Base-by-base conservation (phyloP, 2,888 invertebrate genomes). In the Xylota sylvarum region DNA sequence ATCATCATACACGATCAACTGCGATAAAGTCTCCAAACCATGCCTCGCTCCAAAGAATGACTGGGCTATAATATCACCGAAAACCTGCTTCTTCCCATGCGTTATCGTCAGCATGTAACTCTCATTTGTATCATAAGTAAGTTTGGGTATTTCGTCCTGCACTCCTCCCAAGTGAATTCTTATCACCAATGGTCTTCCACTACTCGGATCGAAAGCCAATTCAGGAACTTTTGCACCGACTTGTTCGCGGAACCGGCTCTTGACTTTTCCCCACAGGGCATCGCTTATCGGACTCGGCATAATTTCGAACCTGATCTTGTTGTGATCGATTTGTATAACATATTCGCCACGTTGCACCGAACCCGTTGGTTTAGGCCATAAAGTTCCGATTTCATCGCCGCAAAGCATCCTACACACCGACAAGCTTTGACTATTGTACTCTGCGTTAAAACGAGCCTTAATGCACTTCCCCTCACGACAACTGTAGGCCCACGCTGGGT, bases 31-130 rank as follows among this genome's bases (percentile, higher is more conserved):
- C 90, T 94, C 94, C 46, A 95, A 84, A 6, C 92, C 95, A 89
- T 95, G 93, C 5, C 94, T 92, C 0, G 93, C 93, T 7, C 95
- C 95, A 88, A 94, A 94, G 88, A 93, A 94, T 10, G 92, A 94
- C 0, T 90, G 87, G 0, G 94, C 94, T 1, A 89, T 89, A 40
- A 95, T 93, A 5, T 90, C 90, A 0, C 92, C 93, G 35, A 92
- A 90, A 27, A 93, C 90, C 80, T 91, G 89, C 12, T 92, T 91
- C 87, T 92, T 92, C 2, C 86, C 60, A 88, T 92, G 90, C 2
- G 88, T 82, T 14, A 87, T 43, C 23, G 37, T 37, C 5, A 88
- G 27, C 19, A 65, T 77, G 89, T 94, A 94, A 88, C 93, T 93
- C 91, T 94, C 94, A 58, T 93, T 92, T 0, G 93, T 93, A 0